Evolutionary conservation across 2,113 vertebrate species (phyloP).

Genomic region (Apodemus speciosus): DNA sequence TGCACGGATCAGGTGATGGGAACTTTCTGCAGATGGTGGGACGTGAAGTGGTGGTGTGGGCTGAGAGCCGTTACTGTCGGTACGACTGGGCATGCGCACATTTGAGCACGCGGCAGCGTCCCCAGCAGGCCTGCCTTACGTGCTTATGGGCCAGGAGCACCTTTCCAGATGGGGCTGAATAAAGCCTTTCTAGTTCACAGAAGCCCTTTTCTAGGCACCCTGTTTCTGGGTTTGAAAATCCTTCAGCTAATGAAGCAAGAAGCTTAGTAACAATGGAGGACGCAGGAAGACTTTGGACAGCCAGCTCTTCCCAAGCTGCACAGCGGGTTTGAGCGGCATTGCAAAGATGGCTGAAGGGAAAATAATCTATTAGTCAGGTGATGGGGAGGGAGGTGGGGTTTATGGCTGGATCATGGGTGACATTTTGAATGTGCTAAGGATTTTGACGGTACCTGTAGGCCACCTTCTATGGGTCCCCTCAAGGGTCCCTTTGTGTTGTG

Average conservation of each 20-base stretch:
- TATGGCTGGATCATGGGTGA: neutral
- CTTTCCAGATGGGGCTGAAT: neutral
- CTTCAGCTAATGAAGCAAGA: neutral
- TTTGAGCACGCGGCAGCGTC: neutral
- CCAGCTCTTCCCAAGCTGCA: neutral
- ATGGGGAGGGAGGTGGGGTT: rapidly evolving
- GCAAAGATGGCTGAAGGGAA: neutral
- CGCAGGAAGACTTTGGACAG: neutral
- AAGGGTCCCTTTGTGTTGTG: neutral
- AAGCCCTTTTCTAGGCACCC: neutral
- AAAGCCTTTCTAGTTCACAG: neutral
- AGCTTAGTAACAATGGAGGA: neutral
- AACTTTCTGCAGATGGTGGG: neutral
- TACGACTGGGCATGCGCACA: neutral
- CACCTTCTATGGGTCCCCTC: neutral
- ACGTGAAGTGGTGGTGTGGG: neutral
- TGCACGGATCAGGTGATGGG: neutral
- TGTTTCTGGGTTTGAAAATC: neutral
- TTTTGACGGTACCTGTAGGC: neutral
- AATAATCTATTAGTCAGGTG: neutral
- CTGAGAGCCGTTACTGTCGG: neutral
- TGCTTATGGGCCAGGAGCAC: neutral
- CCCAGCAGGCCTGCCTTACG: neutral
- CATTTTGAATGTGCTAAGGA: neutral
- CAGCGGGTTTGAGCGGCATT: neutral